Evolutionary conservation across 2,797 vertebrate species (phyloP).

Genomic region (Urocyon cinereoargenteus): DNA sequence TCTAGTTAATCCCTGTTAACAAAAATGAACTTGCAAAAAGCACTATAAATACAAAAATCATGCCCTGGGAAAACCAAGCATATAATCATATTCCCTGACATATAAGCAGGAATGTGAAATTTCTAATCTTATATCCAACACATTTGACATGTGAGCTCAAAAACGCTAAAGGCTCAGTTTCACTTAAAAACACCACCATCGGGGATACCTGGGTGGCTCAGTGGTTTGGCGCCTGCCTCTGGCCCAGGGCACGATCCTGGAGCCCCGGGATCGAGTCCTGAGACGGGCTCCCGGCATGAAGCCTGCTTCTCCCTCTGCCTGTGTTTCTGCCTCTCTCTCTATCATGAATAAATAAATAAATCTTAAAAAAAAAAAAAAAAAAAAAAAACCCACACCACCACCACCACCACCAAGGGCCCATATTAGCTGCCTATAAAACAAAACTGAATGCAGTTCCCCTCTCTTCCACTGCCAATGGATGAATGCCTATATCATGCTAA

Average conservation of each 20-base stretch:
- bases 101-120: constrained; percentile 43
- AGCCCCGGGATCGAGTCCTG: too few species aligned
- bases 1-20: background rate
- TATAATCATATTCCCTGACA: constrained; percentile 23
- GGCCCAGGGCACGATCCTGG: too few species aligned
- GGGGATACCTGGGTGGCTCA: too few species aligned
- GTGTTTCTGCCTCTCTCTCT: too few species aligned
- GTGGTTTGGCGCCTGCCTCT: too few species aligned
- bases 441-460: background rate
- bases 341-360: too few species aligned
- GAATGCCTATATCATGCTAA: background rate
- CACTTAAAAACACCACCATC: constrained; percentile 28
- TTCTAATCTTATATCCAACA: background rate
- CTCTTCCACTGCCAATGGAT: constrained; percentile 16
- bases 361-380: too few species aligned
- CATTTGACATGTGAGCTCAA: constrained; percentile 26
- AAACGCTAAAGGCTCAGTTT: constrained; percentile 39
- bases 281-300: too few species aligned
- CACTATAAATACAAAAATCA: constrained; percentile 30
- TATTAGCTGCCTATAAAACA: constrained; percentile 50
- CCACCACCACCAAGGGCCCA: background rate
- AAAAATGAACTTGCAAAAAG: constrained; percentile 28
- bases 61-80: background rate
- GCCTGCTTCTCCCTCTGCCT: too few species aligned
- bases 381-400: too few species aligned